phyloP scores from a whole-genome alignment of 2,113 vertebrate genomes.

The Calypte anna region DNA sequence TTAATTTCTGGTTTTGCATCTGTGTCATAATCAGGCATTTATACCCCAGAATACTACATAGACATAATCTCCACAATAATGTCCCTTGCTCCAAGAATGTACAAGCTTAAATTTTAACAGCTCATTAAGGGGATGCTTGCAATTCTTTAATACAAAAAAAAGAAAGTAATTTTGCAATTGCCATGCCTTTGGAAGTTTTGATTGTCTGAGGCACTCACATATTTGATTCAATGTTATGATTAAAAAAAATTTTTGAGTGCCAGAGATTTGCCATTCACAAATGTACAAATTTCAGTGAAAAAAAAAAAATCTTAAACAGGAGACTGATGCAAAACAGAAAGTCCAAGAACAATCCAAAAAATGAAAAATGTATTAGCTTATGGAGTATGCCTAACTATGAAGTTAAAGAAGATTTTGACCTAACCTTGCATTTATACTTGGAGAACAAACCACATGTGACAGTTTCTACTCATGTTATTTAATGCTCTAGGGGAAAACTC shows the following conservation, averaged over 20 bases:
- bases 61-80: not conserved
- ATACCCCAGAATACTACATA: not conserved
- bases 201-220: not conserved
- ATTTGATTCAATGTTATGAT: not conserved
- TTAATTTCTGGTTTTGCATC: not conserved
- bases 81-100: not conserved
- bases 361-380: not conserved
- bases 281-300: not conserved
- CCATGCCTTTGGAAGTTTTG: not conserved
- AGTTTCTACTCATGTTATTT: slow-evolving; percentile 18
- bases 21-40: not conserved
- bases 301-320: not conserved
- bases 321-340: not conserved
- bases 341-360: not conserved
- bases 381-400: not conserved
- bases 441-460: slow-evolving; percentile 49
- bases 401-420: slow-evolving; percentile 27
- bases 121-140: not conserved
- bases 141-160: not conserved
- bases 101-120: not conserved
- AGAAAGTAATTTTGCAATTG: not conserved
- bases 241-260: not conserved
- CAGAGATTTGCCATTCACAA: not conserved
- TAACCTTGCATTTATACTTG: not conserved
- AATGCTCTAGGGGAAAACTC: slow-evolving; percentile 16